These are phyloP conservation scores for Heliconius congener DNA, from an alignment of 1,140 invertebrate species.

Conservation along the genomic window DNA sequence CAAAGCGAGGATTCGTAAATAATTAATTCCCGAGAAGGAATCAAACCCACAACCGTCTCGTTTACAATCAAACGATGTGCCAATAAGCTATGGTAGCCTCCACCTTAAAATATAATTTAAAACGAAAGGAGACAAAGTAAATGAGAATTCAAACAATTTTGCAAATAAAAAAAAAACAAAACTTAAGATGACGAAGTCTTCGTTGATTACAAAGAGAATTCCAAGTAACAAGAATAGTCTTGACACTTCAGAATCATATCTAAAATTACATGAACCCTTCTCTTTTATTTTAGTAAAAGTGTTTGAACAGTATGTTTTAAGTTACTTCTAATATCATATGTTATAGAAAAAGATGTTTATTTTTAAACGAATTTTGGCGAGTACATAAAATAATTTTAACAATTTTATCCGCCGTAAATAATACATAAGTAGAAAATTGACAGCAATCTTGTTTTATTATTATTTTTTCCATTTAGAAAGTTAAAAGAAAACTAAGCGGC, in stretches of 20 bases:
- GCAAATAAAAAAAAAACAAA: neutral
- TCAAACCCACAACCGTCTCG: neutral
- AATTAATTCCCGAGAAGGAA: neutral
- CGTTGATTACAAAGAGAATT: conserved; percentile 7
- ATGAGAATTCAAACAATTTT: neutral
- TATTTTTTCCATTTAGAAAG: too few relatives aligned
- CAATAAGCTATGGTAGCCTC: too few relatives aligned
- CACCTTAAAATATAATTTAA: neutral
- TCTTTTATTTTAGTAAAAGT: neutral
- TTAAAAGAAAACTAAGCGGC: neutral
- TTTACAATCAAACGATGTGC: too few relatives aligned
- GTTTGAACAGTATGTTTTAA: neutral
- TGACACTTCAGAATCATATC: neutral
- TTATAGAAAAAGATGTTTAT: neutral
- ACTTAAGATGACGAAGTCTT: neutral
- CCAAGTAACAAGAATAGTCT: conserved; percentile 12
- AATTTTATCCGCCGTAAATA: too few relatives aligned
- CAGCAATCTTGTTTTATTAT: neutral
- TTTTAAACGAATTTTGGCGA: neutral
- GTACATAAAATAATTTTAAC: too few relatives aligned
- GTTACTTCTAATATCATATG: neutral
- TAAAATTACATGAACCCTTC: conserved; percentile 19
- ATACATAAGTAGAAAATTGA: neutral
- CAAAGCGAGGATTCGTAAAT: neutral
- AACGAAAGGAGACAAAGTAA: neutral